These are phyloP conservation scores for Peromyscus eremicus DNA, from an alignment of 2,797 vertebrate genomes.

Conservation along the genomic window DNA sequence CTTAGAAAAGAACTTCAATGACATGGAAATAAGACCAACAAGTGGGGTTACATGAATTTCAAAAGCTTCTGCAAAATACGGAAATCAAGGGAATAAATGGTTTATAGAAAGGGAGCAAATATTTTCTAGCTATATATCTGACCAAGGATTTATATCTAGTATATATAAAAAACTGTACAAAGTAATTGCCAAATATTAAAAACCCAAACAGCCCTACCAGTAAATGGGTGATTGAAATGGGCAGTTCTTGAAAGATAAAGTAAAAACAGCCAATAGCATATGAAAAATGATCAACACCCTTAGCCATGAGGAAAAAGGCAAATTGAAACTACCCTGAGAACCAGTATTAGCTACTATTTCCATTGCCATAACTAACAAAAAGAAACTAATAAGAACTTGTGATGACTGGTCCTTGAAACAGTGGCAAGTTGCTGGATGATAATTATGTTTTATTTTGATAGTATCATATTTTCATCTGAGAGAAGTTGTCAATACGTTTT, in stretches of 20 bases:
- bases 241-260: background rate
- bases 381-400: background rate
- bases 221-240: background rate
- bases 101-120: background rate
- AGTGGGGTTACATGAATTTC: background rate
- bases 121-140: background rate
- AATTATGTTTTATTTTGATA: background rate
- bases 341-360: background rate
- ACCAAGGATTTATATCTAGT: background rate
- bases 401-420: background rate
- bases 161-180: background rate
- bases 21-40: background rate
- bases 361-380: background rate
- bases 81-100: background rate
- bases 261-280: background rate
- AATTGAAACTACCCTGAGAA: background rate
- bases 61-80: background rate
- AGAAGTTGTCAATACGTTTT: background rate
- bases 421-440: background rate
- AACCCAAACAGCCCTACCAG: background rate
- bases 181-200: background rate
- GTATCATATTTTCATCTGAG: background rate
- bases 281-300: background rate
- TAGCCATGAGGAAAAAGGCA: background rate
- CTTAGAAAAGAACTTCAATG: background rate